Percentiles rank a stretch among this genome's conserved stretches.
Conservation (phyloP, 2,113 vertebrate species). For the Platysternon megacephalum region DNA sequence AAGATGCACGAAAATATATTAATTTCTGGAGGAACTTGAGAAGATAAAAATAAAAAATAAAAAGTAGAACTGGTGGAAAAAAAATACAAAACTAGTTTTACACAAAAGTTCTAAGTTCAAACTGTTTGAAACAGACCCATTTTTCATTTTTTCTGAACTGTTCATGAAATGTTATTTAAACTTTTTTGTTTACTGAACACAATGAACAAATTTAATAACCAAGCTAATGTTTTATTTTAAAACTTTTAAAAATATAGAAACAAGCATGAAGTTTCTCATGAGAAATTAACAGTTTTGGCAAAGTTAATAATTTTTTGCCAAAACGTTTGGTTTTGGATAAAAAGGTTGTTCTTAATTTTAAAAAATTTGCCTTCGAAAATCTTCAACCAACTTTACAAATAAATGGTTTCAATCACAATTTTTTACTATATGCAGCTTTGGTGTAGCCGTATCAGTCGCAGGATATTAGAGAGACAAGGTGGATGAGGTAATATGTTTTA, state of each 20-base stretch:
- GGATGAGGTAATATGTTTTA: no score
- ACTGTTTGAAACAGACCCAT: no score
- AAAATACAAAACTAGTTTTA: no score
- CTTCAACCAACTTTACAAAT: no score
- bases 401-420: no score
- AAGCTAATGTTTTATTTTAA: background rate
- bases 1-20: background rate
- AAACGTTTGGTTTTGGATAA: background rate
- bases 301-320: background rate
- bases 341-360: no score
- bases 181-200: background rate
- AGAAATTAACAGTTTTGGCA: background rate
- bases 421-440: no score
- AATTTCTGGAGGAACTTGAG: background rate
- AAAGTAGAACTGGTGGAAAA: background rate
- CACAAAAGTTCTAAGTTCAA: no score
- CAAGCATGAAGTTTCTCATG: background rate
- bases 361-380: no score
- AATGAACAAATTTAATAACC: background rate
- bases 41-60: background rate
- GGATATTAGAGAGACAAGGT: no score
- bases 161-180: background rate
- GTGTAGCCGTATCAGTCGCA: no score
- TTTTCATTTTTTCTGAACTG: background rate
- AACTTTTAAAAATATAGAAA: background rate